phyloP scores from a whole-genome alignment of 2,888 invertebrate species.

The Lepeophtheirus nordmannii region DNA sequence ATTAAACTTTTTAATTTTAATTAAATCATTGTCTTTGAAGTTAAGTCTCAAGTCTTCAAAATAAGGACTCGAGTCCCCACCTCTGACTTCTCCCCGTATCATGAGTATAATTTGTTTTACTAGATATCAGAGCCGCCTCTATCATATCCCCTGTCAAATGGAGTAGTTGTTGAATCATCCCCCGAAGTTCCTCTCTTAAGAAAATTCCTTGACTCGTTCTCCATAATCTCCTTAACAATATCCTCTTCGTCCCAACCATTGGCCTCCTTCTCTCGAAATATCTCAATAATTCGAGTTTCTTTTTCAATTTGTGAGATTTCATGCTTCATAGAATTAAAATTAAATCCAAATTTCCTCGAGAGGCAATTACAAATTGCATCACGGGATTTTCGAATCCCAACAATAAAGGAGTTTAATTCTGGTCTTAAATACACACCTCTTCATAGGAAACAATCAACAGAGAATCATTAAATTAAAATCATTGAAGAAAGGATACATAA shows the following conservation, averaged over 20 bases:
- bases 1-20: too few species aligned
- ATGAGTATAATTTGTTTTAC: too few species aligned
- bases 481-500: background rate
- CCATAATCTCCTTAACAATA: background rate
- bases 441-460: background rate
- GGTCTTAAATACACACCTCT: background rate
- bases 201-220: background rate
- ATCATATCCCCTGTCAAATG: too few species aligned
- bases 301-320: background rate
- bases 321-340: slow-evolving; percentile 8
- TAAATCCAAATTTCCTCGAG: background rate
- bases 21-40: too few species aligned
- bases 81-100: too few species aligned
- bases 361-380: slow-evolving; percentile 8
- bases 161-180: too few species aligned
- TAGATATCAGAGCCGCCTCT: too few species aligned
- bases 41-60: too few species aligned
- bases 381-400: slow-evolving; percentile 13
- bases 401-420: background rate
- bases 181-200: background rate
- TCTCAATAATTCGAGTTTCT: background rate
- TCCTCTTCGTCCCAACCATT: slow-evolving; percentile 1
- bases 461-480: background rate
- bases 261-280: background rate
- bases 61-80: too few species aligned